A percentile compares a stretch with the other conserved stretches of the same genome.
Conservation (phyloP, 1,140 invertebrate genomes). For the Drosophila mauritiana region DNA sequence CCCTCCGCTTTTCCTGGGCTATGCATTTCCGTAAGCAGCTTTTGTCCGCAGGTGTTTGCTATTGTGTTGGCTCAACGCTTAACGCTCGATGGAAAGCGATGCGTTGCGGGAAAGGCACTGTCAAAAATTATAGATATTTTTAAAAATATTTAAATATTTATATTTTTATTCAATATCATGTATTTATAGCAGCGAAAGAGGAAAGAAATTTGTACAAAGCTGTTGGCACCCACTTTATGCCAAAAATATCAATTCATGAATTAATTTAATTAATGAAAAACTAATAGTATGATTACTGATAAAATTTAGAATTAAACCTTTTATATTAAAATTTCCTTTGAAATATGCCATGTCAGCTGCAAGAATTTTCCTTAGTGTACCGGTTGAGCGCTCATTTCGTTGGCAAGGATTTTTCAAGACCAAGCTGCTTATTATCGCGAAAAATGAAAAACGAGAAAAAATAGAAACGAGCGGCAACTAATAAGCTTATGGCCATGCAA, state of each 20-base stretch:
- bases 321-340: too few relatives aligned
- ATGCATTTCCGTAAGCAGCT: slow-evolving; percentile 74
- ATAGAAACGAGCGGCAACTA: slow-evolving; percentile 63
- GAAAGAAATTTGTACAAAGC: too few relatives aligned
- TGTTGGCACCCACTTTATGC: too few relatives aligned
- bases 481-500: slow-evolving; percentile 66
- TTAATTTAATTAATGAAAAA: too few relatives aligned
- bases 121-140: background rate
- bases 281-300: too few relatives aligned
- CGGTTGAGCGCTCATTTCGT: slow-evolving; percentile 29
- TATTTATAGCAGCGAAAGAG: too few relatives aligned
- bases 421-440: slow-evolving; percentile 77
- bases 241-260: too few relatives aligned
- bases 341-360: too few relatives aligned
- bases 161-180: background rate
- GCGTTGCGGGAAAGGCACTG: slow-evolving; percentile 6
- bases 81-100: slow-evolving; percentile 31
- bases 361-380: background rate
- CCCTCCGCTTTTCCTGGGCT: slow-evolving; percentile 21
- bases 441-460: slow-evolving; percentile 34
- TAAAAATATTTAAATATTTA: background rate
- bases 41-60: slow-evolving; percentile 80
- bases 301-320: too few relatives aligned
- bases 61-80: slow-evolving; percentile 77
- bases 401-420: slow-evolving; percentile 63